These are phyloP conservation scores for Gymnogyps californianus DNA, from an alignment of 2,113 vertebrate genomes.

Conservation along the genomic window DNA sequence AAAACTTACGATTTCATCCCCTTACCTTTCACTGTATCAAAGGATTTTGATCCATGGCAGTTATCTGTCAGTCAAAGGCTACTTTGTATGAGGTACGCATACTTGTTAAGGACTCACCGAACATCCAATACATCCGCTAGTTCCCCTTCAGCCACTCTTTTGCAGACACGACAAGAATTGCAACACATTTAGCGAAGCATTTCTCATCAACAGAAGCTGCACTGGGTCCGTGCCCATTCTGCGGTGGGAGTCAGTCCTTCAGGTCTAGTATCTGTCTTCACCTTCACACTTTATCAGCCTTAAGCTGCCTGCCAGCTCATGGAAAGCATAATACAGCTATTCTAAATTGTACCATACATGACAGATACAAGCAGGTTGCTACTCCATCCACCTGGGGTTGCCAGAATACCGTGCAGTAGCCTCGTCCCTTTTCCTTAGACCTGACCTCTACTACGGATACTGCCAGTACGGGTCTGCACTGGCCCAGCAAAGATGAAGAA, in stretches of 20 bases:
- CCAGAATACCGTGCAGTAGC: background rate
- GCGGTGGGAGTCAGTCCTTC: background rate
- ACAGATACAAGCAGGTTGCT: background rate
- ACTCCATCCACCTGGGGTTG: background rate
- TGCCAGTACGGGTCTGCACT: background rate
- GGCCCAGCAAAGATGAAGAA: background rate
- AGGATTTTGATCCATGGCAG: background rate
- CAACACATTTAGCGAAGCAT: background rate
- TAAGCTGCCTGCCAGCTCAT: background rate
- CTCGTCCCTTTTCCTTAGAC: background rate
- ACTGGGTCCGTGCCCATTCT: background rate
- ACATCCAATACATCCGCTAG: background rate
- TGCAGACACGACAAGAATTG: background rate
- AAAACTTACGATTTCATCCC: slow-evolving; percentile 7
- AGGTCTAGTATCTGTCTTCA: background rate
- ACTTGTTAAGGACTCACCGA: background rate
- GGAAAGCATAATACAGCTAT: background rate
- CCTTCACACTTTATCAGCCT: background rate
- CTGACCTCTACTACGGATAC: background rate
- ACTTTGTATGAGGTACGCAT: background rate
- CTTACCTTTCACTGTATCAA: background rate
- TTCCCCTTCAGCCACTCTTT: background rate
- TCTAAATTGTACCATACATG: rapidly evolving
- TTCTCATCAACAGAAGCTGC: background rate
- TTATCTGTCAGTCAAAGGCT: background rate